Evolutionary conservation across 2,113 vertebrate species (phyloP).

Genomic region (Serilophus lunatus): DNA sequence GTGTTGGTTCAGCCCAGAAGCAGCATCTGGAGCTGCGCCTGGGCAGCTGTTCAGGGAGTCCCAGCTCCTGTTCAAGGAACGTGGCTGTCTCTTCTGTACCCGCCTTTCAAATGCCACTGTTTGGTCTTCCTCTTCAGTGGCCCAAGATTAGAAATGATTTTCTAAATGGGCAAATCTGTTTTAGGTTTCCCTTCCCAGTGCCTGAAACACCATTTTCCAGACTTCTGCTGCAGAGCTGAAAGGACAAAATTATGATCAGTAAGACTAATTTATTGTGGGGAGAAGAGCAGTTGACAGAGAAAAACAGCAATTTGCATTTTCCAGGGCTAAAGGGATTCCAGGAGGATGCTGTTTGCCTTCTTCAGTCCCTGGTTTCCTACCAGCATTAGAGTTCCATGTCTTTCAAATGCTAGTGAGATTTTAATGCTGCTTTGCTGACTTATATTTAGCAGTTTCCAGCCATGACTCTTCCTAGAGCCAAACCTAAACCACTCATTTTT

Average conservation of each 20-base stretch:
- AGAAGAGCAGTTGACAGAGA: not conserved
- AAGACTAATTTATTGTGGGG: not conserved
- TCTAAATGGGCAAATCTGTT: not conserved
- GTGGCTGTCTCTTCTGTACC: not conserved
- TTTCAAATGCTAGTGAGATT: not conserved
- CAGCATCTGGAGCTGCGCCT: not conserved
- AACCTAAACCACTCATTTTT: not conserved
- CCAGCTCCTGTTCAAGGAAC: not conserved
- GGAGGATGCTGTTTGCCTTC: not conserved
- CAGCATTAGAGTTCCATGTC: not conserved
- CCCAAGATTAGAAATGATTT: not conserved
- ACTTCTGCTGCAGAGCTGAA: not conserved
- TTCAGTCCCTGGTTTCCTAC: not conserved
- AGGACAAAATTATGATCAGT: not conserved
- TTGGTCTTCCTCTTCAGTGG: not conserved
- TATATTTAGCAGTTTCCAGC: not conserved
- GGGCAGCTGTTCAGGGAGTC: not conserved
- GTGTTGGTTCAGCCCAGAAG: not conserved
- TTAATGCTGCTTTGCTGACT: not conserved
- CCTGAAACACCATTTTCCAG: not conserved
- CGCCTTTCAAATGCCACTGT: not conserved
- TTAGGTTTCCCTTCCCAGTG: not conserved
- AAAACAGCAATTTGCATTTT: not conserved
- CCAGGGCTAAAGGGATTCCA: not conserved
- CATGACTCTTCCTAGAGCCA: not conserved